Evolutionary conservation across 2,113 vertebrate species (phyloP).

Genomic region (Dicrurus megarhynchus): DNA sequence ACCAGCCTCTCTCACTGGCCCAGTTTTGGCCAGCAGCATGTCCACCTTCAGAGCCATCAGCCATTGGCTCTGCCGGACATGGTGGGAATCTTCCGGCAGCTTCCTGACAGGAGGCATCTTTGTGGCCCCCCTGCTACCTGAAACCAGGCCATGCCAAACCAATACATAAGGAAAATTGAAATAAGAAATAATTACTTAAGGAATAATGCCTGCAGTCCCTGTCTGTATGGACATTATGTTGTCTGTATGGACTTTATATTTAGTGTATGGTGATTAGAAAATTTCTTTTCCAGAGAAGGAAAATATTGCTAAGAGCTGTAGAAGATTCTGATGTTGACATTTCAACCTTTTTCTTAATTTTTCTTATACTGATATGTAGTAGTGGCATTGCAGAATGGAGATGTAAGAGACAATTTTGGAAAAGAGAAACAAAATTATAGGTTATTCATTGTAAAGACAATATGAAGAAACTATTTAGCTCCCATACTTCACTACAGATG

Average conservation of each 20-base stretch:
- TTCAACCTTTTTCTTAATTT: background rate
- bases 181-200: background rate
- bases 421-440: background rate
- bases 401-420: background rate
- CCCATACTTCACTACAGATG: background rate
- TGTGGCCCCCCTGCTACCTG: too few species aligned
- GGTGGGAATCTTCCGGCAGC: too few species aligned
- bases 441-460: background rate
- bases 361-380: background rate
- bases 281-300: background rate
- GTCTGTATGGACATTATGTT: background rate
- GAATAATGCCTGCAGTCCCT: background rate
- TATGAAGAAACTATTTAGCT: background rate
- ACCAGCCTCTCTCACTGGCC: too few species aligned
- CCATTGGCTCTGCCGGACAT: too few species aligned
- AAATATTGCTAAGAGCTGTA: background rate
- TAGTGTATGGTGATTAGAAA: background rate
- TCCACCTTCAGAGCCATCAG: too few species aligned
- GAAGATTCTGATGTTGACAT: background rate
- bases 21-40: too few species aligned
- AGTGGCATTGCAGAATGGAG: background rate
- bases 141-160: too few species aligned
- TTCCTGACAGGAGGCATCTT: too few species aligned
- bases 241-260: background rate
- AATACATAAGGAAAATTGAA: background rate